Evolutionary conservation across 2,797 vertebrate species (phyloP).

Genomic region (Phataginus tricuspis): DNA sequence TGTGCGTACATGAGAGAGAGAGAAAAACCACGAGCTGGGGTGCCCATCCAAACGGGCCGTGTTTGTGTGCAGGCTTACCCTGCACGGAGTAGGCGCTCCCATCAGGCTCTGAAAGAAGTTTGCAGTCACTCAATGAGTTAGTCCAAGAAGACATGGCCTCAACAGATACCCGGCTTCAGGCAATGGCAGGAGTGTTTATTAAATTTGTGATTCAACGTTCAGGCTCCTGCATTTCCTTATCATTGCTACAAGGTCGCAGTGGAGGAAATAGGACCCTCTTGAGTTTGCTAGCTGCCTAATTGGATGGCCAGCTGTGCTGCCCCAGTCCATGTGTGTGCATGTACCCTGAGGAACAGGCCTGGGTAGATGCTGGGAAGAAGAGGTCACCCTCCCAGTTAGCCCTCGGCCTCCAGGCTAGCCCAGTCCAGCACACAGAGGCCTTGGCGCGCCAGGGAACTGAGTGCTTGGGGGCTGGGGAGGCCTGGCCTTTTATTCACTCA

Average conservation of each 20-base stretch:
- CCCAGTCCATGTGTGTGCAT: neutral
- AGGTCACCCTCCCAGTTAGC: neutral
- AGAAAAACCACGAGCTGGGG: neutral
- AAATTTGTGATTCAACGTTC: neutral
- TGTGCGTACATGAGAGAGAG: neutral
- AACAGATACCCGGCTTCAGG: slow-evolving; percentile 17
- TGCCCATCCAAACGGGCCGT: neutral
- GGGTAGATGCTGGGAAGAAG: neutral
- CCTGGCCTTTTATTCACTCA: neutral
- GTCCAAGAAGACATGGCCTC: slow-evolving; percentile 21
- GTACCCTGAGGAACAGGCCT: neutral
- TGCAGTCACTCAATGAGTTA: neutral
- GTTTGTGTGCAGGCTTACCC: neutral
- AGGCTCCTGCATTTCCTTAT: neutral
- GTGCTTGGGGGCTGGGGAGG: no score
- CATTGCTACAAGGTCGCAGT: neutral
- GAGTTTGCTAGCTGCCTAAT: neutral
- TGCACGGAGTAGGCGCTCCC: neutral
- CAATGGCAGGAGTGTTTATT: neutral
- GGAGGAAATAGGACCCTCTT: neutral
- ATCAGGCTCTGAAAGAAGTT: neutral
- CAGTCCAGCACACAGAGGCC: neutral
- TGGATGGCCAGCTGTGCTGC: neutral
- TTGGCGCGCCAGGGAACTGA: neutral
- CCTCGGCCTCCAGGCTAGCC: neutral